Evolutionary conservation across 2,113 vertebrate species (phyloP).

Genomic region (Bubo scandiacus): DNA sequence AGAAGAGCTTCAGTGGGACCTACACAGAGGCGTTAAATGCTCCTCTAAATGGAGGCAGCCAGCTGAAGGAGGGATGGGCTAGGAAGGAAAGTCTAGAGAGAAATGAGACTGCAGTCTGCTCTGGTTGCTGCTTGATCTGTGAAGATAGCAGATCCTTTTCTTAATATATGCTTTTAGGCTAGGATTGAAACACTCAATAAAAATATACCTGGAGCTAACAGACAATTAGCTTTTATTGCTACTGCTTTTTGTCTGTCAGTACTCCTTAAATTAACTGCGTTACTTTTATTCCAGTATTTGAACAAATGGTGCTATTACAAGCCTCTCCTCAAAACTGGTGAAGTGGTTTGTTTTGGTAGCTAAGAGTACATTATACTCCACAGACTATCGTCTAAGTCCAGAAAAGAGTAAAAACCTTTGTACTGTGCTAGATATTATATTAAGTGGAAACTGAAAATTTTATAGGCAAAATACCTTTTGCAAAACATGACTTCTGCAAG

Average conservation of each 20-base stretch:
- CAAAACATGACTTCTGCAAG: conserved; percentile 4
- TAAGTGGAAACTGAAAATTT: not conserved
- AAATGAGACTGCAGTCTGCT: not conserved
- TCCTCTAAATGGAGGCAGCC: not conserved
- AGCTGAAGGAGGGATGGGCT: not conserved
- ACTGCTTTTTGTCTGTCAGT: conserved; percentile 52
- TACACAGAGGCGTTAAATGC: not conserved
- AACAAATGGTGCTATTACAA: conserved; percentile 52
- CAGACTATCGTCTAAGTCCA: not conserved
- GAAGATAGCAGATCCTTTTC: not conserved
- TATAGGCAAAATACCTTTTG: not conserved
- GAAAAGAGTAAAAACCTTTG: conserved; percentile 33
- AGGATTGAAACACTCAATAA: conserved; percentile 48
- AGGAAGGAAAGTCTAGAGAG: not conserved
- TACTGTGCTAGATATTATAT: not conserved
- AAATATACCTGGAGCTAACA: conserved; percentile 61
- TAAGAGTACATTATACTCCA: conserved; percentile 45
- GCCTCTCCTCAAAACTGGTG: conserved; percentile 26
- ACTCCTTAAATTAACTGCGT: conserved; percentile 41
- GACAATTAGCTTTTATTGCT: conserved; percentile 65
- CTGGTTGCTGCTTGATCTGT: not conserved
- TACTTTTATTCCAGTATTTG: conserved; percentile 45
- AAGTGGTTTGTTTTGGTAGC: conserved; percentile 60
- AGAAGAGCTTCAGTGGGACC: not conserved
- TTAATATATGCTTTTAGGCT: conserved; percentile 33